Percentiles rank a stretch among this genome's conserved stretches.
Conservation (phyloP, 2,888 invertebrate genomes). For the Odontothrips loti region DNA sequence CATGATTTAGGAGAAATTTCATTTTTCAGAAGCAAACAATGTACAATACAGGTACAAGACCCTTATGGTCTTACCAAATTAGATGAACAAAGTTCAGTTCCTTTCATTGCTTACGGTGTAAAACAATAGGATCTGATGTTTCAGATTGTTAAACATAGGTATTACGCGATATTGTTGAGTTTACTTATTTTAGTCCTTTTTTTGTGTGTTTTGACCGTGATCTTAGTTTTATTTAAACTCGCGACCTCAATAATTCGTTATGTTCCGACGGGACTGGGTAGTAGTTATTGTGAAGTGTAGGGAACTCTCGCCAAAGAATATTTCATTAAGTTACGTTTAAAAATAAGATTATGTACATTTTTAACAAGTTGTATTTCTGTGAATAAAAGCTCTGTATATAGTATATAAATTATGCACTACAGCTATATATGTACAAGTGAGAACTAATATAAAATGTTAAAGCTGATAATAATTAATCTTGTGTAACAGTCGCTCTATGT, state of each 20-base stretch:
- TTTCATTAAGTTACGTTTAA: neutral
- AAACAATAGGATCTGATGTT: too few species aligned
- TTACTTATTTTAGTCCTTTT: conserved; percentile 23
- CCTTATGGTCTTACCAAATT: too few species aligned
- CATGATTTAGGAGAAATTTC: neutral
- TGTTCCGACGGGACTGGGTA: conserved; percentile 12
- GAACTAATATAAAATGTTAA: conserved; percentile 24
- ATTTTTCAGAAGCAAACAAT: too few species aligned
- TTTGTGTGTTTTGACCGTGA: conserved; percentile 16
- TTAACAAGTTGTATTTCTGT: conserved; percentile 15
- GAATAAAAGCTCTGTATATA: conserved; percentile 19
- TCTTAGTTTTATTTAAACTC: conserved; percentile 15
- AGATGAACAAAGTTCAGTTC: too few species aligned
- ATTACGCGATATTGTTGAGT: conserved; percentile 1
- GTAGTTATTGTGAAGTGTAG: neutral
- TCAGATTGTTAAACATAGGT: neutral
- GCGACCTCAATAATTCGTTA: conserved; percentile 2
- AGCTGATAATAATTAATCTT: neutral
- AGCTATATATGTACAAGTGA: conserved; percentile 14
- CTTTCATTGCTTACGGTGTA: too few species aligned
- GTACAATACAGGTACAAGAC: too few species aligned
- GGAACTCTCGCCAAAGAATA: conserved; percentile 17
- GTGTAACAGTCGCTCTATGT: neutral
- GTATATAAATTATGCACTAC: conserved; percentile 18
- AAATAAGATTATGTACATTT: neutral